Evolutionary conservation across 2,888 invertebrate species (phyloP), one percentile per base, ranked within the genome.

Genomic region (Cosmorhoe ocellata): DNA sequence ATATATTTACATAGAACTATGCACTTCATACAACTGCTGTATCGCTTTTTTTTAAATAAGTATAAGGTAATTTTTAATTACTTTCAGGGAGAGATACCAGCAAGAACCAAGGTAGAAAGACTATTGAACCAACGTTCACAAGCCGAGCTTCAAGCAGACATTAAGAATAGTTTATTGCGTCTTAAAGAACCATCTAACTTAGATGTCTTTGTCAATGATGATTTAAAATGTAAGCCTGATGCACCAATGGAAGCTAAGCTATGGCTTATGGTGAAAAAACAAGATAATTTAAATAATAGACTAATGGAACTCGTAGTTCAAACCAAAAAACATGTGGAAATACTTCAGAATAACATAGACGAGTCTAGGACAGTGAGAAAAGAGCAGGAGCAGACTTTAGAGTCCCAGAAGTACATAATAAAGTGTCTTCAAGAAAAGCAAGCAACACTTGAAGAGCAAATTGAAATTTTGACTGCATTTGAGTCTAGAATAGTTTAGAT

Each of bases 401-500:
- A 89, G 33, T 79, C 78, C 9, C 68, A 82, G 30, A 89, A 85
- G 57, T 89, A 88, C 60, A 74, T 87, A 58, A 78, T 84, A 0
- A 89, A 88, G 65, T 82, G 84, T 59, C 71, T 89, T 26, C 88
- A 89, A 64, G 89, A 89, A 53, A 89, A 88, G 64, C 82, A 86
- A 59, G 79, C 86, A 4, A 84, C 87, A 22, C 71, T 85, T 46
- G 89, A 89, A 52, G 89, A 89, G 63, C 88, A 89, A 66, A 81
- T 89, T 58, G 87, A 89, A 69, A 88, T 89, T 49, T 62, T 89
- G 45, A 82, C 87, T 55, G 74, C 85, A 53, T 81, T 89, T 26
- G 89, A 89, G 62, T 75, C 88, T 47, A 75, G 85, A 64, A 85
- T 79, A 89, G 62, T 75, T 88, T 47, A 75, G 85, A 64, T 85